A percentile compares a stretch with the other conserved stretches of the same genome.
Conservation (phyloP, 2,113 vertebrate genomes). For the Anoura caudifer region DNA sequence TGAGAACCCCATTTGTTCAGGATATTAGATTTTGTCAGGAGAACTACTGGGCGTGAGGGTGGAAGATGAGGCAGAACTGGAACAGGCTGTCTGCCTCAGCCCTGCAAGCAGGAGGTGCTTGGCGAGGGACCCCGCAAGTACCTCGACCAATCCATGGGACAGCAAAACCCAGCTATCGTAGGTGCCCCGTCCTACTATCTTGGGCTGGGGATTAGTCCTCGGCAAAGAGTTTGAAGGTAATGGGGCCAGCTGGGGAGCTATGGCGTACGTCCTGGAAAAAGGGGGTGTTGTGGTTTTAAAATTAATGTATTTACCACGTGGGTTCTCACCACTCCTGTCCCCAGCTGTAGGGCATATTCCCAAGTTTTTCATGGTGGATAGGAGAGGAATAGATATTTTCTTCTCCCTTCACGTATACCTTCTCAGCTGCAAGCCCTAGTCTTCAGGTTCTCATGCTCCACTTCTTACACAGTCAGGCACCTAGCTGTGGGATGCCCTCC, state of each 20-base stretch:
- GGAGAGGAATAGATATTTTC: neutral
- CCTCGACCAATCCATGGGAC: accelerated
- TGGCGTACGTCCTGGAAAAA: neutral
- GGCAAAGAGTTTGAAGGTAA: neutral
- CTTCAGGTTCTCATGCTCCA: neutral
- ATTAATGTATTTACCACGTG: neutral
- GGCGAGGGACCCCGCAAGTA: neutral
- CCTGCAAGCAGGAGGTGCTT: neutral
- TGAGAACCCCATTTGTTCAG: neutral
- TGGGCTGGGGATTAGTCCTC: neutral
- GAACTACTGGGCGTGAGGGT: neutral
- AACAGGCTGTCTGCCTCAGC: neutral
- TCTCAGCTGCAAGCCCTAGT: neutral
- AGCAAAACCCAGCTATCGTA: neutral
- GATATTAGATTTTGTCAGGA: neutral
- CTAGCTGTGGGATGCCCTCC: neutral
- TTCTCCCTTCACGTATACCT: neutral
- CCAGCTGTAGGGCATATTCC: neutral
- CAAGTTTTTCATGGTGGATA: neutral
- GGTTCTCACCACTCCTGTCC: neutral
- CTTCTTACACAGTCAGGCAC: neutral
- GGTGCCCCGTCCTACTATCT: neutral
- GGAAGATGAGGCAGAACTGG: neutral
- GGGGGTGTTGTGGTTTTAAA: neutral
- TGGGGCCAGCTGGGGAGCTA: neutral